Evolutionary conservation across 2,113 vertebrate species (phyloP), one percentile per base, ranked within the genome.

Genomic region (Protobothrops flavoviridis): DNA sequence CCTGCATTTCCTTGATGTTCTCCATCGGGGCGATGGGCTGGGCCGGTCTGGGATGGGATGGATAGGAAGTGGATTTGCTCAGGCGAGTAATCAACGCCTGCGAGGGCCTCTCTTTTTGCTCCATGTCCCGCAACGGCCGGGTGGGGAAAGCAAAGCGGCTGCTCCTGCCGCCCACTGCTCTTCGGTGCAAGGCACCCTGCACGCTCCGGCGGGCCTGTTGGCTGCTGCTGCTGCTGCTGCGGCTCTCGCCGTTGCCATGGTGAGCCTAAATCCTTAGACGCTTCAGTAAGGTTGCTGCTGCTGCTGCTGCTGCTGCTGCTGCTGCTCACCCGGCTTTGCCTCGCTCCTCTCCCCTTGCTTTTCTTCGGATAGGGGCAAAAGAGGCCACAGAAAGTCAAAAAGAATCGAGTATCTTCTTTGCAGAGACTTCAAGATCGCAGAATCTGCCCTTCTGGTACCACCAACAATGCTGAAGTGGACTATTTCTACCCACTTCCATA

Each of bases 1-100:
- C 98, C 98, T 98, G 97, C 26, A 90, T 86, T 50, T 98, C 97
- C 93, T 85, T 95, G 92, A 95, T 93, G 92, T 95, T 94, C 88
- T 97, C 97, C 88, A 39, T 94, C 0, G 96, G 95, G 2, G 91
- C 96, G 33, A 26, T 39, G 0, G 93, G n/a, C 87, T 94, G 97
- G 23, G 64, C 85, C 17, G 96, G 56, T 87, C 96, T 96, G 9
- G 52, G 3, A 21, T 43, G 85, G 15, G 45, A 61, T 23, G 39
- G 55, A 9, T 50, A 48, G n/a, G 29, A n/a, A 13, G 57, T 59
- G 2, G 57, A 29, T 85, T 29, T 20, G 2, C 2, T 3, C 0
- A 3, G 15, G 9, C 8, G 9, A 5, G 13, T 1, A 5, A 39
- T 12, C 7, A 12, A 24, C 2, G 12, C 5, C 10, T 48, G 33